phyloP scores from a whole-genome alignment of 2,797 vertebrate species.

The Sebastes diploproa region DNA sequence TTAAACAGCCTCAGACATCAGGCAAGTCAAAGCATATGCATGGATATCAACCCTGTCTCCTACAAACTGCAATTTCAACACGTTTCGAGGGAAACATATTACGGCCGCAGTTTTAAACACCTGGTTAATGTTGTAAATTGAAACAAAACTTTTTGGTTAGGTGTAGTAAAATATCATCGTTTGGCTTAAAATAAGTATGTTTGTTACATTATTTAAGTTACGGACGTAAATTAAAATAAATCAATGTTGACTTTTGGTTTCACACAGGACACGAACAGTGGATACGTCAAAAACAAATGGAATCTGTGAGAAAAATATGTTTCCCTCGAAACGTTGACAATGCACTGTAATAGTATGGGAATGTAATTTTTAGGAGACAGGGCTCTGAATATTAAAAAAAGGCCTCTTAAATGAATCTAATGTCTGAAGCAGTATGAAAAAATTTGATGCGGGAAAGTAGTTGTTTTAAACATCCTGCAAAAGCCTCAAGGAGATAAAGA shows the following conservation, averaged over 20 bases:
- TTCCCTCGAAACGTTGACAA: too few relatives aligned
- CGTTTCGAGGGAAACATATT: not conserved
- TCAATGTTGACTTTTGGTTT: not conserved
- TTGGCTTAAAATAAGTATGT: not conserved
- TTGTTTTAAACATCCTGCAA: not conserved
- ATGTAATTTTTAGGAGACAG: too few relatives aligned
- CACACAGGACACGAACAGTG: not conserved
- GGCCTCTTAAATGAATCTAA: too few relatives aligned
- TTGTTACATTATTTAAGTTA: not conserved
- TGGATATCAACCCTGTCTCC: not conserved
- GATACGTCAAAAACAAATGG: too few relatives aligned
- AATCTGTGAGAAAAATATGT: too few relatives aligned
- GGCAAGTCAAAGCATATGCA: not conserved
- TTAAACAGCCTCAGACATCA: not conserved
- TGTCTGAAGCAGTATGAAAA: too few relatives aligned
- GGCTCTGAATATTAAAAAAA: too few relatives aligned
- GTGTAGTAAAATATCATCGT: not conserved
- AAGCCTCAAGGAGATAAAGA: not conserved
- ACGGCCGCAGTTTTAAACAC: not conserved
- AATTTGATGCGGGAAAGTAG: not conserved
- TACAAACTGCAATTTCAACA: not conserved
- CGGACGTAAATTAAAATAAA: not conserved
- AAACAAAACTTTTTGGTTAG: not conserved
- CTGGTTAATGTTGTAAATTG: not conserved
- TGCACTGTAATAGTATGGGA: too few relatives aligned